phyloP scores from a whole-genome alignment of 2,797 vertebrate species.

The Hapalemur alaotrensis region DNA sequence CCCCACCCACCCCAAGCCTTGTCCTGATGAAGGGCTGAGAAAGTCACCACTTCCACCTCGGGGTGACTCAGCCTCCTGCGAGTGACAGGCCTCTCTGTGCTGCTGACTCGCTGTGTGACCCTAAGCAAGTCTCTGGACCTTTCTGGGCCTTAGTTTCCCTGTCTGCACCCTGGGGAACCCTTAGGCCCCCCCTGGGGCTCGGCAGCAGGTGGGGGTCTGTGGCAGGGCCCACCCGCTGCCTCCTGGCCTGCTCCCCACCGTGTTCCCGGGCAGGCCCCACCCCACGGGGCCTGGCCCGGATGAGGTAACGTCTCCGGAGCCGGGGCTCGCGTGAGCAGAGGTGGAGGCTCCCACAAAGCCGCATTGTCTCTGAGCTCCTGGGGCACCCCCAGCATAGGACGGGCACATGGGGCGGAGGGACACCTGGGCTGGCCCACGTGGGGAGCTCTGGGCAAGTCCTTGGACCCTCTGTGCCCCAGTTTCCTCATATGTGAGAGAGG shows the following conservation, averaged over 20 bases:
- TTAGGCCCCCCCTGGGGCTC: neutral
- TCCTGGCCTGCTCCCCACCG: neutral
- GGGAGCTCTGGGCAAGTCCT: neutral
- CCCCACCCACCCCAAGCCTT: neutral
- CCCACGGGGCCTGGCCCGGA: slow-evolving; percentile 39
- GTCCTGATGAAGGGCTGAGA: neutral
- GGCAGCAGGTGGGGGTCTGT: neutral
- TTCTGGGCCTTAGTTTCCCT: neutral
- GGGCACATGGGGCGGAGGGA: neutral
- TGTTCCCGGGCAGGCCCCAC: slow-evolving; percentile 39
- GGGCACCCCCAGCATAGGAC: neutral
- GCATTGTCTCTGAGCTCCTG: slow-evolving; percentile 51
- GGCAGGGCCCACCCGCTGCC: neutral
- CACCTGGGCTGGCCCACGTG: neutral
- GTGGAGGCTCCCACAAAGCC: slow-evolving; percentile 57
- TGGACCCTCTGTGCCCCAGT: neutral
- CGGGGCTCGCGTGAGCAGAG: neutral
- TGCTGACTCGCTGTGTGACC: neutral
- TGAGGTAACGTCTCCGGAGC: slow-evolving; percentile 73
- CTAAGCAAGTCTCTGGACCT: neutral
- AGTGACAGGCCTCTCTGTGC: neutral
- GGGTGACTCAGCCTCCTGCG: neutral
- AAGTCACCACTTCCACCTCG: neutral
- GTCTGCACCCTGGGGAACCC: neutral
- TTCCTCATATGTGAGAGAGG: neutral